Evolutionary conservation across 2,113 vertebrate genomes (phyloP).

Genomic region (Etia nguti): DNA sequence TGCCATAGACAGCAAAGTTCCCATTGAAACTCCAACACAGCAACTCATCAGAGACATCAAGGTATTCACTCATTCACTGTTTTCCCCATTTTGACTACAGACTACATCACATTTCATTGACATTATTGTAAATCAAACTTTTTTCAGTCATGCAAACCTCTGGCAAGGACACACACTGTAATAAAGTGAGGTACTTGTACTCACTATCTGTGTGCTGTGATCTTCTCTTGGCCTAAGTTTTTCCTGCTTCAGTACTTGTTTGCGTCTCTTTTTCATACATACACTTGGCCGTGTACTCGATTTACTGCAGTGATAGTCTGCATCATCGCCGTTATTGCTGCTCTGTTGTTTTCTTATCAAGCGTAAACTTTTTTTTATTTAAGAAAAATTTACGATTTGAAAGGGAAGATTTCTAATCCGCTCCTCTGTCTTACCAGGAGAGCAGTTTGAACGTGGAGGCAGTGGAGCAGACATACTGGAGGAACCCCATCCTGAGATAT

Average conservation of each 20-base stretch:
- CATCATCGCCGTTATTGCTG: background rate
- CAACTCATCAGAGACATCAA: conserved; percentile 92
- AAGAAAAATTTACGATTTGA: background rate
- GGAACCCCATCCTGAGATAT: conserved; percentile 89
- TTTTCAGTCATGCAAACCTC: conserved; percentile 60
- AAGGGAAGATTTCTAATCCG: background rate
- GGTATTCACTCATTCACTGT: conserved; percentile 61
- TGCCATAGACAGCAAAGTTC: conserved; percentile 88
- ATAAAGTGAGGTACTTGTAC: conserved; percentile 69
- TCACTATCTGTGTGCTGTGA: conserved; percentile 52
- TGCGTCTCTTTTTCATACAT: background rate
- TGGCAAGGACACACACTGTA: conserved; percentile 60
- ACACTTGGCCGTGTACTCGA: background rate
- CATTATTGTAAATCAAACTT: conserved; percentile 21
- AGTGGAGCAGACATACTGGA: conserved; percentile 87
- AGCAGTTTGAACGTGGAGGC: conserved; percentile 85
- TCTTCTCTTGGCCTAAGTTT: background rate
- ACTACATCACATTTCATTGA: background rate
- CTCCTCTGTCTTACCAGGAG: conserved; percentile 68
- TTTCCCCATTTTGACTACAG: background rate
- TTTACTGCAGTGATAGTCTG: background rate
- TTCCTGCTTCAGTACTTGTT: background rate
- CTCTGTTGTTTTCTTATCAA: background rate
- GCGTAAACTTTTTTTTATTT: background rate
- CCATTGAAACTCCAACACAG: conserved; percentile 91